Evolutionary conservation across 1,140 invertebrate species (phyloP).

Genomic region (Asobara japonica): DNA sequence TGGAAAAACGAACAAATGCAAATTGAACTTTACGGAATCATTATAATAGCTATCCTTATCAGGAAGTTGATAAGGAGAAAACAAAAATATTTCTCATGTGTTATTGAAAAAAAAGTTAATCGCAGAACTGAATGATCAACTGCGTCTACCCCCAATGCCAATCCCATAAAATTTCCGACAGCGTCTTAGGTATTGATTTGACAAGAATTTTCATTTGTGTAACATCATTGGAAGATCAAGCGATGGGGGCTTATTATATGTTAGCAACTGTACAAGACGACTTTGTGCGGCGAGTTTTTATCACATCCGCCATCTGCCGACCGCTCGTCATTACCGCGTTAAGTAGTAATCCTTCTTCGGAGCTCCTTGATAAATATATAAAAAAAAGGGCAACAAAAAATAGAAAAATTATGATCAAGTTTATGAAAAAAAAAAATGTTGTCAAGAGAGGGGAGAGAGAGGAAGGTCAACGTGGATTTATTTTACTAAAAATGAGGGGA

Average conservation of each 20-base stretch:
- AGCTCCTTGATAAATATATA: constrained; percentile 22
- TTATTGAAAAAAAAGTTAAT: too few species aligned
- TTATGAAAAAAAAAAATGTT: background rate
- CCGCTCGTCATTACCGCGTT: constrained; percentile 64
- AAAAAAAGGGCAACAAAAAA: constrained; percentile 21
- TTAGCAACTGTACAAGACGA: constrained; percentile 41
- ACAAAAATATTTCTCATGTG: too few species aligned
- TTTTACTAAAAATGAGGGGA: too few species aligned
- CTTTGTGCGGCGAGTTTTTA: constrained; percentile 62
- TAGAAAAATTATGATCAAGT: constrained; percentile 12
- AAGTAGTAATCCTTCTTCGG: constrained; percentile 56
- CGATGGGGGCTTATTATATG: constrained; percentile 50
- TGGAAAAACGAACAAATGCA: too few species aligned
- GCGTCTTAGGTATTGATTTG: background rate
- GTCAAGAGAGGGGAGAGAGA: background rate
- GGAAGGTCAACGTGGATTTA: background rate
- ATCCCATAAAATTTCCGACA: background rate
- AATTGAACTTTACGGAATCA: too few species aligned
- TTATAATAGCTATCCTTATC: too few species aligned
- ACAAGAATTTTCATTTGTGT: constrained; percentile 45
- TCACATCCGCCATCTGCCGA: constrained; percentile 61
- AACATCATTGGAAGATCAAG: constrained; percentile 37
- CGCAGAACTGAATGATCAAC: background rate
- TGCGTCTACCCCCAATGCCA: too few species aligned
- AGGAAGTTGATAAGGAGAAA: too few species aligned